Percentiles rank a stretch among this genome's conserved stretches.
phyloP scores from a whole-genome alignment of 2,797 vertebrate genomes.

The Myotis vivesi region DNA sequence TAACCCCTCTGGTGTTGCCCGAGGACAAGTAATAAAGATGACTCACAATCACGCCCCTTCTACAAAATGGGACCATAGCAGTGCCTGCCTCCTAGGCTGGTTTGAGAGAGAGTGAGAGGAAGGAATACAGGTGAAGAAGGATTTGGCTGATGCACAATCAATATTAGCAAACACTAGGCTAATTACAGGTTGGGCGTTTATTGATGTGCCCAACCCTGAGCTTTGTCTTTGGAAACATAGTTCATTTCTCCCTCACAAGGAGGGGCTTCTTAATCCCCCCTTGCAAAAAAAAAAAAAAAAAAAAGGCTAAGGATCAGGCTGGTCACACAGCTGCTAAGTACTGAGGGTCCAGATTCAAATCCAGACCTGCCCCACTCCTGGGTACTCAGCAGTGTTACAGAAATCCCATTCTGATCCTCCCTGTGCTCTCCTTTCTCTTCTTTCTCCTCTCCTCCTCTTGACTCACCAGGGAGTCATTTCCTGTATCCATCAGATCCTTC shows the following conservation, averaged over 20 bases:
- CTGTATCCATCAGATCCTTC: neutral
- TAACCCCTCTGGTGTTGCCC: neutral
- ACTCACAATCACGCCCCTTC: neutral
- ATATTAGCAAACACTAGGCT: fast-evolving
- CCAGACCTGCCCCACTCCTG: neutral
- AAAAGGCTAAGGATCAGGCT: neutral
- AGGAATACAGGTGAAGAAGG: fast-evolving
- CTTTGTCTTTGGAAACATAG: neutral
- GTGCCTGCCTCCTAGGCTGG: neutral
- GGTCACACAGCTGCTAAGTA: neutral
- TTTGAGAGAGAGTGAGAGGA: neutral
- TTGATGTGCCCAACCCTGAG: neutral
- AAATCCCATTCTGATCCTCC: neutral
- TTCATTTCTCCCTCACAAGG: neutral
- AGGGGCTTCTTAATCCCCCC: fast-evolving
- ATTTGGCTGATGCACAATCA: neutral
- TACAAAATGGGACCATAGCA: neutral
- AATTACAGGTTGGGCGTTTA: neutral
- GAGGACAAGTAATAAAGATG: neutral
- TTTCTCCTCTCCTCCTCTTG: neutral
- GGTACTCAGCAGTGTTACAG: fast-evolving
- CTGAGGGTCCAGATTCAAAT: neutral
- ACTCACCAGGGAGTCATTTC: conserved; percentile 13
- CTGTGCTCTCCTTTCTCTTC: neutral
- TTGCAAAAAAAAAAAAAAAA: neutral